phyloP scores from a whole-genome alignment of 2,888 invertebrate species.

The Lasioglossum zephyrum region DNA sequence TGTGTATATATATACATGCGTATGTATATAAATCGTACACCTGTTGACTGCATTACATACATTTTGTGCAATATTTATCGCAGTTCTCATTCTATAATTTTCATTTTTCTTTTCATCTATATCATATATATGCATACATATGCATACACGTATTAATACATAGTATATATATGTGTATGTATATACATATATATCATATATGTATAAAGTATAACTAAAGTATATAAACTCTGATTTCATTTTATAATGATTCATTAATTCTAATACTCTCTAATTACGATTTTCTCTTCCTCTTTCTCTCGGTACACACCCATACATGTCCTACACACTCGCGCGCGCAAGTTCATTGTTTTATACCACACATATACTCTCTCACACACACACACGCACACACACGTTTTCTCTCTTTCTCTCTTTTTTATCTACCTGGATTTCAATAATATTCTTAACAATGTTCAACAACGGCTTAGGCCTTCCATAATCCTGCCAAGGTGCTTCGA shows the following conservation, averaged over 20 bases:
- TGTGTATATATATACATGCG: background rate
- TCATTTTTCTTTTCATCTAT: conserved; percentile 56
- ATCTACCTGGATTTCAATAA: conserved; percentile 69
- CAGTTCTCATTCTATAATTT: conserved; percentile 72
- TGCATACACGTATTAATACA: background rate
- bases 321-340: conserved; percentile 43
- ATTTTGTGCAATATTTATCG: conserved; percentile 80
- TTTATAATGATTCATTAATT: conserved; percentile 79
- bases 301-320: conserved; percentile 58
- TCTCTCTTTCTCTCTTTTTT: conserved; percentile 44
- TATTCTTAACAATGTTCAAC: conserved; percentile 81
- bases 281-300: conserved; percentile 72
- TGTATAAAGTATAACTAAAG: conserved; percentile 81
- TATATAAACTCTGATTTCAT: conserved; percentile 82
- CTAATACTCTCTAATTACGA: conserved; percentile 80
- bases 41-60: conserved; percentile 74
- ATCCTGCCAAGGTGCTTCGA: conserved; percentile 72
- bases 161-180: background rate
- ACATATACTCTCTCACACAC: conserved; percentile 55
- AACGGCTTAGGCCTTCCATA: conserved; percentile 81
- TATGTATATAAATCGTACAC: conserved; percentile 69
- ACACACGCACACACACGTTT: conserved; percentile 54
- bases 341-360: conserved; percentile 69
- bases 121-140: conserved; percentile 56
- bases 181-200: background rate